Conservation (phyloP, 1,140 invertebrate species). For the Musca vetustissima region DNA sequence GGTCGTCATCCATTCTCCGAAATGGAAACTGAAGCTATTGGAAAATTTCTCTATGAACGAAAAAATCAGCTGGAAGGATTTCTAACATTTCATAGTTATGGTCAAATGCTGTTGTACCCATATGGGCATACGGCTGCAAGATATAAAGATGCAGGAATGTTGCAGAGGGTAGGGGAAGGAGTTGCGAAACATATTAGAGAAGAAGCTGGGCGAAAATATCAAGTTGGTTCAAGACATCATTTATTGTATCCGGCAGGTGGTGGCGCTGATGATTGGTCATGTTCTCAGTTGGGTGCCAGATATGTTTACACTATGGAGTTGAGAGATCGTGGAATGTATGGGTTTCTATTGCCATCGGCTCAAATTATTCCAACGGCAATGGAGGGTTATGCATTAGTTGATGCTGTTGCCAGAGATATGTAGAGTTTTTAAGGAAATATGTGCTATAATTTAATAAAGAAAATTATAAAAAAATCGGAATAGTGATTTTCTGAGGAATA, state of each 20-base stretch:
- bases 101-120: constrained; percentile 70
- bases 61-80: constrained; percentile 61
- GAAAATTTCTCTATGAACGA: constrained; percentile 54
- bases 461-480: too few species aligned
- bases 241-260: constrained; percentile 77
- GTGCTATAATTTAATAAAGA: too few species aligned
- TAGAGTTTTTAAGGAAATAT: constrained; percentile 35
- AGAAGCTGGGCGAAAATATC: constrained; percentile 39
- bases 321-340: constrained; percentile 79
- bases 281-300: constrained; percentile 76
- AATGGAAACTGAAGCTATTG: constrained; percentile 62
- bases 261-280: constrained; percentile 89
- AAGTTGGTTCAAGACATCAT: constrained; percentile 42
- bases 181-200: constrained; percentile 57
- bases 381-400: constrained; percentile 79
- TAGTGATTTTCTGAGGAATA: too few species aligned
- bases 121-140: constrained; percentile 63
- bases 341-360: constrained; percentile 80
- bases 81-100: constrained; percentile 70
- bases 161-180: constrained; percentile 66
- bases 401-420: constrained; percentile 66
- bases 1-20: constrained; percentile 67
- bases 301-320: constrained; percentile 88
- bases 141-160: constrained; percentile 65
- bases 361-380: constrained; percentile 79